Evolutionary conservation across 2,797 vertebrate genomes (phyloP), one percentile per base, ranked within the genome.

Genomic region (Pelochelys cantorii): DNA sequence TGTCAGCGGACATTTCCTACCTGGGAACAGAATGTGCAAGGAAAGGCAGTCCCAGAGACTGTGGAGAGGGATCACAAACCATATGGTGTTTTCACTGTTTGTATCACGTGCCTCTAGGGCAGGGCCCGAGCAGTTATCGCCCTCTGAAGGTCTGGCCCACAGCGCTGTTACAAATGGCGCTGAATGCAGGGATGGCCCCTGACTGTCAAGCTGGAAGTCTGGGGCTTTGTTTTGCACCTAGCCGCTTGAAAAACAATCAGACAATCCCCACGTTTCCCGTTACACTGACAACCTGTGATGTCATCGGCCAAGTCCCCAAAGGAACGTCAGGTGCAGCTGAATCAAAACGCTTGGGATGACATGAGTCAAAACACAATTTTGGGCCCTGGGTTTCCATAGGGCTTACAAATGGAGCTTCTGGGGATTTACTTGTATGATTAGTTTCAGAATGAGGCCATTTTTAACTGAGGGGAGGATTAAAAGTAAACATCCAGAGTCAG

Each of bases 401-500:
- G 14, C 74, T 77, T 52, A 15, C 9, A 27, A 77, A 77, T 20
- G 20, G 10, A 71, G 13, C 74, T 11, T 4, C 7, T 4, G 25
- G 42, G 74, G 48, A 71, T 71, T 91, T 20, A 1, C 59, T 48
- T 0, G 0, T 27, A 83, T 56, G 25, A 13, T 13, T 82, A 74
- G 20, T 52, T 52, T 77, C 10, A 7, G 27, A 80, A 2, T 31
- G 65, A 88, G 89, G 42, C 56, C 65, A 78, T 71, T 92, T 85
- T 95, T 86, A 89, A 81, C n/a, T 91, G 37, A 0, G 65, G 81
- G 83, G 85, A 93, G 74, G 75, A 60, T 68, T 25, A 1, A 5
- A 82, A 89, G 87, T 93, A 95, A 96, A 96, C 84, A 95, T 5
- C 2, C 34, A 82, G 79, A 34, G 82, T 48, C 68, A 83, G 83